These are phyloP conservation scores for Idaea dimidiata DNA, from an alignment of 2,888 invertebrate species.

Conservation along the genomic window DNA sequence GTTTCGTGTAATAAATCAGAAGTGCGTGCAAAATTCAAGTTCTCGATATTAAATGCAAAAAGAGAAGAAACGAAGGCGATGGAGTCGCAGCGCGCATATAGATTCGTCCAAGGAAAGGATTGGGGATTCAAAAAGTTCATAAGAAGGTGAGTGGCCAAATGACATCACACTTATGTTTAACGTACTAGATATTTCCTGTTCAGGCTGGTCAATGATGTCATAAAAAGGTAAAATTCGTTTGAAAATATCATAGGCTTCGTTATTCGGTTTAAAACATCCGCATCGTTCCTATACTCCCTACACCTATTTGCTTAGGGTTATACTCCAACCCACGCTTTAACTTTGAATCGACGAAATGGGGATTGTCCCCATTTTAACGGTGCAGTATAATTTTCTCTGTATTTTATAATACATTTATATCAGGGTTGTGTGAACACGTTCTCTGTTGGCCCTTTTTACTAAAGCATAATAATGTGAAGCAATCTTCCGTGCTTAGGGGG, in stretches of 20 bases:
- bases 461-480: constrained; percentile 26
- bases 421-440: constrained; percentile 39
- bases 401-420: constrained; percentile 30
- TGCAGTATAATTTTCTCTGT: constrained; percentile 41
- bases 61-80: constrained; percentile 99
- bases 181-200: background rate
- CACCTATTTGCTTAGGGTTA: constrained; percentile 22
- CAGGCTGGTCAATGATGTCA: background rate
- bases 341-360: constrained; percentile 31
- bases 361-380: constrained; percentile 35
- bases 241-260: background rate
- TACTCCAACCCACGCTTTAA: constrained; percentile 26
- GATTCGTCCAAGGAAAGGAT: constrained; percentile 99
- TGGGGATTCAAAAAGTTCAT: constrained; percentile 99
- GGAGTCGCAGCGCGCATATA: constrained; percentile 97
- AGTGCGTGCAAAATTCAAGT: constrained; percentile 99
- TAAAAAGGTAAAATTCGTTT: background rate
- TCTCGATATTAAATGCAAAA: constrained; percentile 99
- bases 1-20: constrained; percentile 99
- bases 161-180: background rate
- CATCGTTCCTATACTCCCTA: constrained; percentile 21
- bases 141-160: constrained; percentile 77
- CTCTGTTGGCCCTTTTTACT: constrained; percentile 28
- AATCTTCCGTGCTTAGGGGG: constrained; percentile 27
- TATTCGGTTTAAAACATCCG: background rate